A percentile compares a stretch with the other conserved stretches of the same genome.
Evolutionary conservation across 2,113 vertebrate species (phyloP).

Genomic region (Chlamydotis undulata): DNA sequence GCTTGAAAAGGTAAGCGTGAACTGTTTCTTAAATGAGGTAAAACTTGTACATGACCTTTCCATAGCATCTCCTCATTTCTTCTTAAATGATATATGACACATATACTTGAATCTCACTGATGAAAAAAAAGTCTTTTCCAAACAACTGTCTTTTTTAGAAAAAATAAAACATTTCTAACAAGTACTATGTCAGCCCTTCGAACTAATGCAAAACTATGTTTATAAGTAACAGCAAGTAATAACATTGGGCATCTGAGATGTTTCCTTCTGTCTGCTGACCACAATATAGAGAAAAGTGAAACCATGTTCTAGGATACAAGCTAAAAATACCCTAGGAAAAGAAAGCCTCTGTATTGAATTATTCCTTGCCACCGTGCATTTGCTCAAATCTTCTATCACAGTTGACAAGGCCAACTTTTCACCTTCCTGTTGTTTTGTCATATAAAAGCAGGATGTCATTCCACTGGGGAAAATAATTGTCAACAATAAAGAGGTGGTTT

Average conservation of each 20-base stretch:
- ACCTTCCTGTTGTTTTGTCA: constrained; percentile 2
- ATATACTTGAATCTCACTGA: neutral
- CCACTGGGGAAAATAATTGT: neutral
- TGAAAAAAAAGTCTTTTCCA: neutral
- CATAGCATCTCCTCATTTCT: neutral
- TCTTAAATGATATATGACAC: accelerated
- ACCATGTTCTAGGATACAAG: neutral
- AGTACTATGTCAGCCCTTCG: neutral
- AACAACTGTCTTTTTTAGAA: neutral
- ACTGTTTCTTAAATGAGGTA: neutral
- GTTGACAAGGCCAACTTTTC: neutral
- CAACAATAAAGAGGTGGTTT: neutral
- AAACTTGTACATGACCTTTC: neutral
- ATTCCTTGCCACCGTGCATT: neutral
- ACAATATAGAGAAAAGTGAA: neutral
- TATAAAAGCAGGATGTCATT: neutral
- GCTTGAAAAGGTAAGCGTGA: too few species aligned
- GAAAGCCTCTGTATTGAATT: neutral
- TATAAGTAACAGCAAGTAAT: neutral
- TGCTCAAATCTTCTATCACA: neutral
- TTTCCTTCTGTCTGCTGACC: neutral
- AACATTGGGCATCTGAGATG: neutral
- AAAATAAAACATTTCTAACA: neutral
- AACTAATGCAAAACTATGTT: neutral
- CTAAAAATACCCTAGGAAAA: neutral